Evolutionary conservation across 2,888 invertebrate genomes (phyloP), one percentile per base, ranked within the genome.

Genomic region (Tinea semifulvella): DNA sequence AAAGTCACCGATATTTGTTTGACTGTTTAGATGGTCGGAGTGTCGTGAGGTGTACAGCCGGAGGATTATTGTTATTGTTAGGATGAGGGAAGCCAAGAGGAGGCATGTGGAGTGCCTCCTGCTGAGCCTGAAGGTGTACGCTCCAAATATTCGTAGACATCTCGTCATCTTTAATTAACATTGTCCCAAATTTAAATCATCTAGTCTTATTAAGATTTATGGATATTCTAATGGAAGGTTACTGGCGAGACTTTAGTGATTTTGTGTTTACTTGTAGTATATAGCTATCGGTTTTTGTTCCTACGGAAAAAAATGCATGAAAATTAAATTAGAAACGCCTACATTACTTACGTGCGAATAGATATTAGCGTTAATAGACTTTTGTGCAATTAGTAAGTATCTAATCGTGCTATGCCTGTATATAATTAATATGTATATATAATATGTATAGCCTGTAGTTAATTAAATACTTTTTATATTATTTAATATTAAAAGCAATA

Each of bases 61-160:
- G 36, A 80, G 56, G 45, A 79, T 62, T n/a, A 68, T 47, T 10
- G 65, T 68, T 1, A 79, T 52, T 1, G 60, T 60, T 5, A 71
- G 52, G 50, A 74, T 60, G 46, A 77, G 65, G 11, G 60, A 60
- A 18, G 58, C 58, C 45, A 72, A 63, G 7, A 77, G 59, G 38
- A 77, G 52, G 19, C 74, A 46, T 1, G 75, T 80, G 2, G 79
- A 75, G 54, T 76, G 69, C 48, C 65, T 66, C 48, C 70, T 63
- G 43, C 66, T 65, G 49, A 76, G 54, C 49, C 77, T 65, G 62
- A 67, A 74, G 47, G 72, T 69, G 58, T 77, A 80, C 39, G 76
- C 75, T 47, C 75, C 67, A 55, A 65, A 73, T 57, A 77, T 67
- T 51, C 69, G 64, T 50, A 74, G 54, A 57, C 79, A 80, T 69